Conservation (phyloP, 2,888 invertebrate genomes). For the Vanessa cardui region DNA sequence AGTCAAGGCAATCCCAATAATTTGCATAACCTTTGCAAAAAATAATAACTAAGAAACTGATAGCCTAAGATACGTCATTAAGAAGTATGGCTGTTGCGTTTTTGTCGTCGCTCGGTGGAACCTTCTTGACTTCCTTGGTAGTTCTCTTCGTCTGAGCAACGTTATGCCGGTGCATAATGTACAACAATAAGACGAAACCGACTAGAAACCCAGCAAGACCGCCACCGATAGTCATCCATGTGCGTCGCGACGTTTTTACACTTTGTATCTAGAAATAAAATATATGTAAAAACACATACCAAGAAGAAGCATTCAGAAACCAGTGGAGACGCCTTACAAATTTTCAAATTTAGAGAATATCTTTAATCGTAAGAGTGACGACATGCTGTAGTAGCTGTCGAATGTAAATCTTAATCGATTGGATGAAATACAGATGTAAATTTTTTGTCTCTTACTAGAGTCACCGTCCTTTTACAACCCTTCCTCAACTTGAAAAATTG, state of each 20-base stretch:
- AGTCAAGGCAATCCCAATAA: not conserved
- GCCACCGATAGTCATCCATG: conserved; percentile 75
- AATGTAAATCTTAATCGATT: conserved; percentile 2
- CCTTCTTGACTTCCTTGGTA: conserved; percentile 58
- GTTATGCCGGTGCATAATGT: conserved; percentile 75
- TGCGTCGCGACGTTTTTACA: conserved; percentile 59
- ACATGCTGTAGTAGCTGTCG: no score
- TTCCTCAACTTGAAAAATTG: no score
- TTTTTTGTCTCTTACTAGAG: no score
- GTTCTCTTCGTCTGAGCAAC: conserved; percentile 69
- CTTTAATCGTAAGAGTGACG: no score
- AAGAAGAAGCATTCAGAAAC: no score
- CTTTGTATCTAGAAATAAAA: conserved; percentile 58
- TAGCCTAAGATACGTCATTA: conserved; percentile 50
- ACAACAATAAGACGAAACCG: conserved; percentile 74
- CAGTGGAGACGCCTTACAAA: no score
- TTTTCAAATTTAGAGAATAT: no score
- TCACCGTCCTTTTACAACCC: no score
- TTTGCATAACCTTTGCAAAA: not conserved
- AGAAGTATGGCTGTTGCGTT: conserved; percentile 62
- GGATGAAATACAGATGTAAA: not conserved
- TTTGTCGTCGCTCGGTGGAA: conserved; percentile 56
- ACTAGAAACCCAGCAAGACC: conserved; percentile 74
- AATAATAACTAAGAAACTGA: conserved; percentile 1
- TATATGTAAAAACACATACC: not conserved